Evolutionary conservation across 2,113 vertebrate species (phyloP).

Genomic region (Pterocles gutturalis): DNA sequence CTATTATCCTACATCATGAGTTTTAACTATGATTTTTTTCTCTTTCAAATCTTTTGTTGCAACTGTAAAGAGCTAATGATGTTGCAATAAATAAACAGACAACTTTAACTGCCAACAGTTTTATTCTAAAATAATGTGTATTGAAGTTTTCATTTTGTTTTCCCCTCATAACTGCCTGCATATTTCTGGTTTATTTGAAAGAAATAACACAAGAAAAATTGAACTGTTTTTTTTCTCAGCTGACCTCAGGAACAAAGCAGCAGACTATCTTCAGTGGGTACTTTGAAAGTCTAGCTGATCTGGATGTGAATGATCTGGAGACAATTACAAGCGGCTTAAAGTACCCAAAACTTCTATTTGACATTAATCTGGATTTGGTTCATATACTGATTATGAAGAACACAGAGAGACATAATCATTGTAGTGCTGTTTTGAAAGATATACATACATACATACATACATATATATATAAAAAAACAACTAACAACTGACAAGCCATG

Average conservation of each 20-base stretch:
- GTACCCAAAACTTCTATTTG: background rate
- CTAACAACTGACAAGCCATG: background rate
- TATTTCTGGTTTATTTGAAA: background rate
- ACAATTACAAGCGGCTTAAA: background rate
- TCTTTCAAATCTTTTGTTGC: background rate
- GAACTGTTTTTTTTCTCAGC: background rate
- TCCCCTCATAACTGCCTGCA: background rate
- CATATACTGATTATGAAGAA: background rate
- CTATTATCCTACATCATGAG: background rate
- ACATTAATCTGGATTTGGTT: background rate
- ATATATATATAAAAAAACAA: background rate
- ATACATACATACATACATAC: rapidly evolving
- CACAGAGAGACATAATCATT: background rate
- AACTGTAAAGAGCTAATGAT: background rate
- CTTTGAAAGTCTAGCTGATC: background rate
- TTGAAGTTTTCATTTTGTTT: background rate
- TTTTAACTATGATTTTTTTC: background rate
- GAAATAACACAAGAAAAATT: background rate
- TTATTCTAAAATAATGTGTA: background rate
- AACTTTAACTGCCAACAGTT: background rate
- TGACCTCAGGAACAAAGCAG: background rate
- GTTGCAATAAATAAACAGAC: background rate
- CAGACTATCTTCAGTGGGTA: rapidly evolving
- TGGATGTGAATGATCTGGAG: background rate
- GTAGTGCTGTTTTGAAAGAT: background rate